These are phyloP conservation scores for Grapholita molesta DNA, from an alignment of 1,140 invertebrate species.

Conservation along the genomic window DNA sequence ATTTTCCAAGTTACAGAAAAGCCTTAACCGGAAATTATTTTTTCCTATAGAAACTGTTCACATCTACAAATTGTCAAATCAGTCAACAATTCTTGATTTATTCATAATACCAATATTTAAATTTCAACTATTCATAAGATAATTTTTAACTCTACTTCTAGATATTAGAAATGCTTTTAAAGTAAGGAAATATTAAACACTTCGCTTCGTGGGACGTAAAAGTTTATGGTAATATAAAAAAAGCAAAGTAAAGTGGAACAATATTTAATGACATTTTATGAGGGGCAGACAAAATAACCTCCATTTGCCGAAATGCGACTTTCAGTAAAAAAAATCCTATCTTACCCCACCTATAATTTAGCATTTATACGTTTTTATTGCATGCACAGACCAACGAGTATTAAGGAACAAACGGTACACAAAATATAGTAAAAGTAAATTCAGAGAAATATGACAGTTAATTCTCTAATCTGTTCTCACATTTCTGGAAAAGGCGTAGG, in stretches of 20 bases:
- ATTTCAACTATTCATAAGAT: conserved; percentile 15
- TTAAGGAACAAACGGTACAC: neutral
- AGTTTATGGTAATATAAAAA: no score
- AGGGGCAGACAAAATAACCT: no score
- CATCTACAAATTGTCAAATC: conserved; percentile 16
- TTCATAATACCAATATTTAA: conserved; percentile 1
- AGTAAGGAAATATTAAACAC: neutral
- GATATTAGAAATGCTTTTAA: neutral
- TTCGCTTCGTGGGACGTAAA: neutral
- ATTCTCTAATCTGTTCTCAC: no score
- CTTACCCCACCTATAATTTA: no score
- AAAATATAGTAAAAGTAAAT: no score
- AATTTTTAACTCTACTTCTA: conserved; percentile 6
- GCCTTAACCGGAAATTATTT: neutral
- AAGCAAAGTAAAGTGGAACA: no score
- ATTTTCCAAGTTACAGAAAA: neutral
- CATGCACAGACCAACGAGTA: neutral
- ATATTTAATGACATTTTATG: no score
- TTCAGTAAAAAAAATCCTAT: no score
- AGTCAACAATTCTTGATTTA: conserved; percentile 17
- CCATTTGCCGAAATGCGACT: no score
- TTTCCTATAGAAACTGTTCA: conserved; percentile 7
- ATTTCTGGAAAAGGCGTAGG: no score
- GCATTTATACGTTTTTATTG: no score
- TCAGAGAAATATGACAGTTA: no score